A percentile compares a stretch with the other conserved stretches of the same genome.
These are phyloP conservation scores for Cataglyphis altisquamis DNA, from an alignment of 2,888 invertebrate genomes.

Conservation along the genomic window DNA sequence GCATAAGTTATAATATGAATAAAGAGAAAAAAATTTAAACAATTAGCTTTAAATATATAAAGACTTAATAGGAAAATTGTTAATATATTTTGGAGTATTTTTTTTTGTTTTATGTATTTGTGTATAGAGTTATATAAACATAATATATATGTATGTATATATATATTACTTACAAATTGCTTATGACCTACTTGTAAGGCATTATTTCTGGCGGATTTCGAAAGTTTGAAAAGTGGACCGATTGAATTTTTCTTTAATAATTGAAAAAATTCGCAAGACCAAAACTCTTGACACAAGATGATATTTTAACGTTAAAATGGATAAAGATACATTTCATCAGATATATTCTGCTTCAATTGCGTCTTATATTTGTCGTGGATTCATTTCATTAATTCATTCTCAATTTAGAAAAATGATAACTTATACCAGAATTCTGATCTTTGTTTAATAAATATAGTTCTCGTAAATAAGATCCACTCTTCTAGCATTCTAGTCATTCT, in stretches of 20 bases:
- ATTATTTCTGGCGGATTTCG: constrained; percentile 72
- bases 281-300: constrained; percentile 43
- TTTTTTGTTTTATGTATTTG: constrained; percentile 70
- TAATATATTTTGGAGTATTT: background rate
- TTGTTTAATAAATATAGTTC: background rate
- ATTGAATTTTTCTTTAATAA: constrained; percentile 10
- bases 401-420: constrained; percentile 27
- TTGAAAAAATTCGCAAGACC: background rate
- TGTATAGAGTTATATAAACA: constrained; percentile 74
- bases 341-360: background rate
- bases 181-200: constrained; percentile 74
- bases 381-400: background rate
- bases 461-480: background rate
- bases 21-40: constrained; percentile 4
- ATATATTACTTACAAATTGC: constrained; percentile 74
- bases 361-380: constrained; percentile 28
- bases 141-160: constrained; percentile 61
- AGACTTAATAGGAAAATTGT: constrained; percentile 9
- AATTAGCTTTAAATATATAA: background rate
- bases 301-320: constrained; percentile 11
- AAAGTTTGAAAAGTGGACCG: constrained; percentile 60
- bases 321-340: background rate
- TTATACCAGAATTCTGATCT: constrained; percentile 4
- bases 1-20: background rate
- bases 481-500: background rate